These are phyloP conservation scores for Drepanosiphum platanoidis DNA, from an alignment of 2,888 invertebrate genomes.

Conservation along the genomic window DNA sequence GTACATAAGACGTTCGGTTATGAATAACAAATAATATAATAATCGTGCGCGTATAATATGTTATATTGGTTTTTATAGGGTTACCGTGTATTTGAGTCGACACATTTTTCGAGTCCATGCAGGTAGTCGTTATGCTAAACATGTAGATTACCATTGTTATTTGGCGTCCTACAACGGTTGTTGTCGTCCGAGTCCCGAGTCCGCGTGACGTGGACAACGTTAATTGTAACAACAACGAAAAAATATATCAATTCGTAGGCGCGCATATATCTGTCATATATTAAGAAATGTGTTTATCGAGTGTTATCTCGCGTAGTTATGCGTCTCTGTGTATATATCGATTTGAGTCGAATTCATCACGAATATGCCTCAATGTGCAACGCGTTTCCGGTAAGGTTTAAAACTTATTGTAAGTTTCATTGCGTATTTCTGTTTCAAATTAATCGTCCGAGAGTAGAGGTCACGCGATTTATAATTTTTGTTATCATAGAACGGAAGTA, in stretches of 20 bases:
- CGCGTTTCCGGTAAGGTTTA: too few species aligned
- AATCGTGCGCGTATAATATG: conserved; percentile 24
- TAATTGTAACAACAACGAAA: conserved; percentile 35
- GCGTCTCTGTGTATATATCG: too few species aligned
- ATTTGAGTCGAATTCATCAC: too few species aligned
- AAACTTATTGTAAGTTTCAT: too few species aligned
- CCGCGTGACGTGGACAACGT: conserved; percentile 21
- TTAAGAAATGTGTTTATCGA: neutral
- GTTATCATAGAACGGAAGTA: too few species aligned
- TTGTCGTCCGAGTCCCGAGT: conserved; percentile 6
- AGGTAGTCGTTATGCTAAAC: conserved; percentile 60
- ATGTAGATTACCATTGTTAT: conserved; percentile 58
- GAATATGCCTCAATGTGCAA: too few species aligned
- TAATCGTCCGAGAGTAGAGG: too few species aligned
- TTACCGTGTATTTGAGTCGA: conserved; percentile 40
- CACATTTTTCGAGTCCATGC: conserved; percentile 51
- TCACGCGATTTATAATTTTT: too few species aligned
- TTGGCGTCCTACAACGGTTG: conserved; percentile 26
- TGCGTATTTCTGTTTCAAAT: too few species aligned
- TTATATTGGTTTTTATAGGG: conserved; percentile 36
- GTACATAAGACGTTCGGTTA: conserved; percentile 61
- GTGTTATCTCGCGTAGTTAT: too few species aligned
- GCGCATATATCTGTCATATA: neutral
- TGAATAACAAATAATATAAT: conserved; percentile 52
- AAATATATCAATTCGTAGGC: neutral